phyloP scores from a whole-genome alignment of 2,888 invertebrate genomes.

The Meloe dianella region DNA sequence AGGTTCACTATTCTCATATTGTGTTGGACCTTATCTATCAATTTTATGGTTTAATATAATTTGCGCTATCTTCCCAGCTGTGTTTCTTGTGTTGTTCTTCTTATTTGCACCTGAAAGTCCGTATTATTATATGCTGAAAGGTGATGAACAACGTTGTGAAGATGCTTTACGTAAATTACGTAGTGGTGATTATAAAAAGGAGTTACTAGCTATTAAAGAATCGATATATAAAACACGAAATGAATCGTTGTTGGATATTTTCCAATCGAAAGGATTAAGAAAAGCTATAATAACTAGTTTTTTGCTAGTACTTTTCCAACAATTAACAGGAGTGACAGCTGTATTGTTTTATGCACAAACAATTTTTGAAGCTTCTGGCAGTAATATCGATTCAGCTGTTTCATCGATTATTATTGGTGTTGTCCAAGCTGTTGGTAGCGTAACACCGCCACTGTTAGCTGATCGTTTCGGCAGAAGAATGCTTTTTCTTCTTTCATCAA shows the following conservation, averaged over 20 bases:
- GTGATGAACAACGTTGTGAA: constrained; percentile 66
- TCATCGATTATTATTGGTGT: constrained; percentile 59
- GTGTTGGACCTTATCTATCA: constrained; percentile 40
- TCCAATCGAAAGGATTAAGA: constrained; percentile 19
- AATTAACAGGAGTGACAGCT: constrained; percentile 39
- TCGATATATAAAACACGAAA: constrained; percentile 22
- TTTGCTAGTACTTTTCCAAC: constrained; percentile 36
- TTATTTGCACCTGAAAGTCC: constrained; percentile 40
- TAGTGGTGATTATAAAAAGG: constrained; percentile 23
- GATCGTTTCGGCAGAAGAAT: constrained; percentile 9
- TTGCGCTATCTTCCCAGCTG: constrained; percentile 33
- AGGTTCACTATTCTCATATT: constrained; percentile 66
- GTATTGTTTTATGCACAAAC: constrained; percentile 45
- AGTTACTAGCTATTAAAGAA: constrained; percentile 35
- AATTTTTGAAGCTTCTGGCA: constrained; percentile 64
- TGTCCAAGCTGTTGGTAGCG: constrained; percentile 1
- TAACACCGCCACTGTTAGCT: not conserved
- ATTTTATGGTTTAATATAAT: constrained; percentile 41
- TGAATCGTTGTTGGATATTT: constrained; percentile 12
- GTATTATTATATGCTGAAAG: constrained; percentile 54
- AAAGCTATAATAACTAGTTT: constrained; percentile 34
- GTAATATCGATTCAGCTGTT: constrained; percentile 38
- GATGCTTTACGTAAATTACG: constrained; percentile 64
- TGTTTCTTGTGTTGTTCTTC: constrained; percentile 34
- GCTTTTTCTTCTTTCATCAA: constrained; percentile 11